phyloP scores from a whole-genome alignment of 2,113 vertebrate genomes.

The Hiodon alosoides region DNA sequence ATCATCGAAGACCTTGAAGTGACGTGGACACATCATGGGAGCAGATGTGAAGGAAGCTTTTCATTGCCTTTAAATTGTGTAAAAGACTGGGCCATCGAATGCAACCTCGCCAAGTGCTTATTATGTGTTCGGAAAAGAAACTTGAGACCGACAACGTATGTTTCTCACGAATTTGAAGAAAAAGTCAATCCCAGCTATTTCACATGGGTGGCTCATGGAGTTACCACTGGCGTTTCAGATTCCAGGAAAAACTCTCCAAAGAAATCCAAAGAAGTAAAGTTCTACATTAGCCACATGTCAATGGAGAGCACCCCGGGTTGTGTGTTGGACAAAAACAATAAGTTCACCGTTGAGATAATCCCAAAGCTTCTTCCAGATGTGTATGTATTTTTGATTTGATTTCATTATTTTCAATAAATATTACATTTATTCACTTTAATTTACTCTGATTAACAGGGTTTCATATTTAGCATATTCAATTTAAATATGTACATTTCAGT shows the following conservation, averaged over 20 bases:
- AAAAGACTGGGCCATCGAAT: conserved; percentile 55
- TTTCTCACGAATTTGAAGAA: conserved; percentile 22
- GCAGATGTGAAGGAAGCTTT: conserved; percentile 61
- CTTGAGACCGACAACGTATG: conserved; percentile 34
- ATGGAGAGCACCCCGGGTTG: conserved; percentile 62
- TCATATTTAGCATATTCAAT: no score
- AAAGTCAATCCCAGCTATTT: conserved; percentile 60
- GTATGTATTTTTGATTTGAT: conserved; percentile 55
- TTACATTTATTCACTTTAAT: background rate
- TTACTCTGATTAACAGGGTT: no score
- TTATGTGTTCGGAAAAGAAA: conserved; percentile 75
- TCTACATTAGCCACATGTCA: conserved; percentile 61
- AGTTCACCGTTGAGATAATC: conserved; percentile 77
- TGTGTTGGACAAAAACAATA: conserved; percentile 40
- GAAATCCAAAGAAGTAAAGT: conserved; percentile 45
- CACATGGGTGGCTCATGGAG: conserved; percentile 82
- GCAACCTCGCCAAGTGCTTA: conserved; percentile 64
- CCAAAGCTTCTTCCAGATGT: conserved; percentile 75
- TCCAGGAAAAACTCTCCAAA: background rate
- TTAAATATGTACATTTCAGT: background rate
- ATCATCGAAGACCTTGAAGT: conserved; percentile 65
- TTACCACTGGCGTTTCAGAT: conserved; percentile 38
- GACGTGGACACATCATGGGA: conserved; percentile 40
- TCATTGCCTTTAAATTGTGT: conserved; percentile 41
- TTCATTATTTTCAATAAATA: background rate